phyloP scores from a whole-genome alignment of 1,140 invertebrate genomes.

The Listronotus oregonensis region DNA sequence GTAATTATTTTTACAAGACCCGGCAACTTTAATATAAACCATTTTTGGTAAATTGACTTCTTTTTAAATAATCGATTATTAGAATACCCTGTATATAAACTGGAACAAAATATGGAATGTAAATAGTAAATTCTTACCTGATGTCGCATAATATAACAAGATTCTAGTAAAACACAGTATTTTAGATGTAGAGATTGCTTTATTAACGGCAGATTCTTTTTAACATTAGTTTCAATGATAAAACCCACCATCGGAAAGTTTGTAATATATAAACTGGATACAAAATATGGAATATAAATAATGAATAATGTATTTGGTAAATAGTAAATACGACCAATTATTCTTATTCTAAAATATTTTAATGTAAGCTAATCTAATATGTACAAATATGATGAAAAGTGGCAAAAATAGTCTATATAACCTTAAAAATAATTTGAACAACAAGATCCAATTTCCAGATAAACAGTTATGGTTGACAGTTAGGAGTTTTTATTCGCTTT shows the following conservation, averaged over 20 bases:
- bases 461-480: no score
- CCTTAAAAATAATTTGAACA: constrained; percentile 8
- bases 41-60: no score
- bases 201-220: constrained; percentile 11
- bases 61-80: no score
- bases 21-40: no score
- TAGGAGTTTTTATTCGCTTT: no score
- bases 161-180: background rate
- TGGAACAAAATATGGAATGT: no score
- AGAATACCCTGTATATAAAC: no score
- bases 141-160: no score
- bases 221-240: no score
- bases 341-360: constrained; percentile 25
- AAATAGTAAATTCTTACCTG: no score
- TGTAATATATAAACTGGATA: constrained; percentile 24
- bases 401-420: constrained; percentile 6
- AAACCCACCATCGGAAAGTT: constrained; percentile 12
- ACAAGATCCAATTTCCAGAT: background rate
- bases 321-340: constrained; percentile 21
- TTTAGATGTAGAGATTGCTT: constrained; percentile 13
- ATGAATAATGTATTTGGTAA: constrained; percentile 30
- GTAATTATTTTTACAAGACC: no score
- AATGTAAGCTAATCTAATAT: constrained; percentile 20
- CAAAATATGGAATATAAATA: constrained; percentile 35
- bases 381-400: constrained; percentile 22